Evolutionary conservation across 2,888 invertebrate species (phyloP), one percentile per base, ranked within the genome.

Genomic region (Ectropis crepuscularia): DNA sequence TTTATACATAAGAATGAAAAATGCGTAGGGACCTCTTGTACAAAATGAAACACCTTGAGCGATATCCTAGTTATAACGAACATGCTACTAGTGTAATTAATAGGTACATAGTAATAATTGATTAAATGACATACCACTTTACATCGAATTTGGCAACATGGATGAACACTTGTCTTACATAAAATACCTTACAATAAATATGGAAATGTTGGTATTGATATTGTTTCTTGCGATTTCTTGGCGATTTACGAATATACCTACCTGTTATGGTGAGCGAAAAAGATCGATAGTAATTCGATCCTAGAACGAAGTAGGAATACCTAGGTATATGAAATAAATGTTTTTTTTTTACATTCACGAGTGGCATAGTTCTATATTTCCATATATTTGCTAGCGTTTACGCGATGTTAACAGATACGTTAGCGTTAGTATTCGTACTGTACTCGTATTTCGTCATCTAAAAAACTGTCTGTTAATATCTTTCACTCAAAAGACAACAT

Each of bases 131-230:
- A 83, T 82, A 84, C 85, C 82, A 86, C 86, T 85, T 85, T 87
- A 92, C 83, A 89, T 76, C 81, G 82, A 91, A 88, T 92, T 92
- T 92, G 92, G 92, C 92, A 92, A 87, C 89, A 80, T 83, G 84
- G 79, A 88, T 90, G 90, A 92, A 92, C 91, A 90, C 92, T 81
- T 81, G 70, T 80, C 82, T 83, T 83, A 81, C 71, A 72, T 63
- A 47, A 59, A 59, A 74, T 73, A 73, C 76, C 74, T 75, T 78
- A 77, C 71, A 67, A 68, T 75, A 77, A 65, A 66, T 76, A 78
- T 78, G 72, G 71, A 73, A 74, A 75, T 70, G 65, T 71, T 57
- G 63, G 75, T 71, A 68, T 67, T 72, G 68, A 67, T 57, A 60
- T 39, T 53, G 53, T 69, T 67, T 70, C 67, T 67, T 50, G 46